Base-by-base conservation (phyloP, 2,888 invertebrate species). In the Acrobasis repandana region DNA sequence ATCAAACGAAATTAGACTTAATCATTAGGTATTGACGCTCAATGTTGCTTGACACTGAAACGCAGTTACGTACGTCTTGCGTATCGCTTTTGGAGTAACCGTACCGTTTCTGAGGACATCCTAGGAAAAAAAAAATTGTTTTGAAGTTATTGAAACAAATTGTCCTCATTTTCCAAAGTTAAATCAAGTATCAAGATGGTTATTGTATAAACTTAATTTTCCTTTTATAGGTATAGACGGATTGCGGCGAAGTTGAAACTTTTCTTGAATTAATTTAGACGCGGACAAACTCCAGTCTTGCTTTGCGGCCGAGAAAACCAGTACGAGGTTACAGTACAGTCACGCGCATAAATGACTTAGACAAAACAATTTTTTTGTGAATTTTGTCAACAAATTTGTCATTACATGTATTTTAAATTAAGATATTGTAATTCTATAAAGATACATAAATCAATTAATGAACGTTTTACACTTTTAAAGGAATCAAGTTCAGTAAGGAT, bases 101-200 rank as follows among this genome's bases (percentile, higher is more conserved):
- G n/a, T n/a, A n/a, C n/a, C n/a, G n/a, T n/a, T n/a, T n/a, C n/a
- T n/a, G n/a, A n/a, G n/a, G n/a, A n/a, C n/a, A n/a, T n/a, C n/a
- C n/a, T n/a, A n/a, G n/a, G n/a, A n/a, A n/a, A n/a, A 28, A 28
- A 4, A 28, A 6, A 28, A 4, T 28, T 28, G 6, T 28, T 28
- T 2, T 28, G 28, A 28, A 28, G 28, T 28, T 50, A 28, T 50
- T 14, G 10, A 50, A 50, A 20, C 36, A 54, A 54, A 54, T 15
- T 52, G 16, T 36, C 16, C 15, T 11, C 18, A 36, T 16, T 54
- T 36, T 63, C 56, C 61, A 48, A 66, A 68, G 67, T 69, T 68
- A 63, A 70, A 69, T 67, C 69, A 69, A 71, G 68, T 67, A 69
- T 67, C 65, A 68, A 68, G 68, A 67, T 70, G 68, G 70, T 68